Evolutionary conservation across 2,113 vertebrate species (phyloP).

Genomic region (Coturnix japonica): DNA sequence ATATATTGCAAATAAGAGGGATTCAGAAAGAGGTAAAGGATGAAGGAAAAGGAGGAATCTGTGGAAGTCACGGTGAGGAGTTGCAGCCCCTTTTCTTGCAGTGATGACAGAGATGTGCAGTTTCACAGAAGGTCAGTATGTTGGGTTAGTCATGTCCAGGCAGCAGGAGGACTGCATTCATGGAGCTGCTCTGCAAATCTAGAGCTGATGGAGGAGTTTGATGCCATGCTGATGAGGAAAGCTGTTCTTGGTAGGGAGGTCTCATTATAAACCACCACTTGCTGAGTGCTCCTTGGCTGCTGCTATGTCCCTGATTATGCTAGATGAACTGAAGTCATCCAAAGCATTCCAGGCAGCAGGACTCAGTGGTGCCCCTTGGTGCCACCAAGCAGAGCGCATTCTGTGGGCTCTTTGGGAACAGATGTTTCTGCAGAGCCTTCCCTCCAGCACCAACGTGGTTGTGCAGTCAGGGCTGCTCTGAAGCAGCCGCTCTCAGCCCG

Average conservation of each 20-base stretch:
- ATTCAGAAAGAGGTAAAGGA: not conserved
- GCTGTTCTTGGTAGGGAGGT: not conserved
- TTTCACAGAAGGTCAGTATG: not conserved
- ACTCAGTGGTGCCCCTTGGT: rapidly evolving
- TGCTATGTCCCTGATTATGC: not conserved
- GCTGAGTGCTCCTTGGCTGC: not conserved
- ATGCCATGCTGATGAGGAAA: not conserved
- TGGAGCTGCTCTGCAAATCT: not conserved
- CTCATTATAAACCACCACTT: not conserved
- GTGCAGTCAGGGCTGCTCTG: not conserved
- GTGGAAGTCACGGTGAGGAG: not conserved
- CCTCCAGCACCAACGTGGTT: not conserved
- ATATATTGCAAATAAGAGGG: slow-evolving; percentile 7
- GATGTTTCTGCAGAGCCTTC: not conserved
- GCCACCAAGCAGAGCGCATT: not conserved
- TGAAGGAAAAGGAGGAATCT: not conserved
- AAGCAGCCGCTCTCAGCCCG: rapidly evolving
- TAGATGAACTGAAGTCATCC: not conserved
- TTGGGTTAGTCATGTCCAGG: no score
- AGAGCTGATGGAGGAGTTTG: not conserved
- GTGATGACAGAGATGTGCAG: not conserved
- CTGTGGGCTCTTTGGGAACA: not conserved
- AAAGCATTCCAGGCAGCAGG: rapidly evolving
- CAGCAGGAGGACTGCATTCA: not conserved
- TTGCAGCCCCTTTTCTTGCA: not conserved